These are phyloP conservation scores for Meloidogyne hapla DNA, from an alignment of 1,140 invertebrate genomes.

Conservation along the genomic window DNA sequence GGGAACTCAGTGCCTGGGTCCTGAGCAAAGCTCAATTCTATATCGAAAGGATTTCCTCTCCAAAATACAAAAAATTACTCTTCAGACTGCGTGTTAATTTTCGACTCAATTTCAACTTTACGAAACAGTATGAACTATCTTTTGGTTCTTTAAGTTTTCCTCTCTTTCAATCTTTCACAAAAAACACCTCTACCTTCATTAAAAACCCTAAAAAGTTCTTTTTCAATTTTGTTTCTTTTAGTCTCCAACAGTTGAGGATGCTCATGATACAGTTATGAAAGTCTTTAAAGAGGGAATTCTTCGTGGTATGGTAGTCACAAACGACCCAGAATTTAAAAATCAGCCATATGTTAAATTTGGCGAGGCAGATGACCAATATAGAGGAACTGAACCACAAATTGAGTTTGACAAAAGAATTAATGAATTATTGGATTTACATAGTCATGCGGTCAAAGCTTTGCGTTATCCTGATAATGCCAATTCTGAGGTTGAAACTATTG, in stretches of 20 bases:
- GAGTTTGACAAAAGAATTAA: constrained; percentile 96
- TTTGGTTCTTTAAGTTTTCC: too few species aligned
- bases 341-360: constrained; percentile 94
- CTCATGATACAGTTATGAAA: constrained; percentile 98
- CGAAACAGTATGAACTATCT: too few species aligned
- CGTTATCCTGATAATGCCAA: constrained; percentile 93
- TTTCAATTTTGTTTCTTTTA: constrained; percentile 24
- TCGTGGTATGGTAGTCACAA: constrained; percentile 78
- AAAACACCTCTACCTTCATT: too few species aligned
- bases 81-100: too few species aligned
- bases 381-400: constrained; percentile 88
- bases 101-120: too few species aligned
- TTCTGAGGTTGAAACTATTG: constrained; percentile 38
- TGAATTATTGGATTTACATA: constrained; percentile 94
- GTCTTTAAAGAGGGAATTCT: constrained; percentile 98
- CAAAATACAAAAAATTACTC: too few species aligned
- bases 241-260: constrained; percentile 90
- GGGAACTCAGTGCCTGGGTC: too few species aligned
- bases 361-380: constrained; percentile 71
- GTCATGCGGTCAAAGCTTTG: constrained; percentile 96
- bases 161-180: not conserved
- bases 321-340: constrained; percentile 74
- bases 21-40: too few species aligned
- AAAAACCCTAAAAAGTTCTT: too few species aligned
- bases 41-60: too few species aligned